Percentiles rank a stretch among this genome's conserved stretches.
Conservation (phyloP, 2,113 vertebrate genomes). For the Paradisaea rubra region DNA sequence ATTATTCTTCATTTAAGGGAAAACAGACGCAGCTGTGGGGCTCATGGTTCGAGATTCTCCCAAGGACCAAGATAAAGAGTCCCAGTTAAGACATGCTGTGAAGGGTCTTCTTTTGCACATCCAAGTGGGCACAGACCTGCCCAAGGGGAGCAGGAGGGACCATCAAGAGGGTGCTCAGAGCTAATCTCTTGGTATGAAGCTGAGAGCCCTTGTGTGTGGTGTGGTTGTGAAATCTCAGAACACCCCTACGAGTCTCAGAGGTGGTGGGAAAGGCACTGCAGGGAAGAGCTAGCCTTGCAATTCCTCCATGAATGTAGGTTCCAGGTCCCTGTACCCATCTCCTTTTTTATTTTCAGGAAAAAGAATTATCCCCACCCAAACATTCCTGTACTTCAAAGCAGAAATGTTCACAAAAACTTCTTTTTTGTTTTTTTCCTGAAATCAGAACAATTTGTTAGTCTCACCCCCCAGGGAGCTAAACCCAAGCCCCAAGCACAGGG, state of each 20-base stretch:
- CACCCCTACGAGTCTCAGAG: accelerated
- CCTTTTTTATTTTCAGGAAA: not conserved
- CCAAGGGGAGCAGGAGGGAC: not conserved
- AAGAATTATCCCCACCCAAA: not conserved
- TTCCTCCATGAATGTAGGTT: accelerated
- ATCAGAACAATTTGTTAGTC: not conserved
- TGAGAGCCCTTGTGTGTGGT: not conserved
- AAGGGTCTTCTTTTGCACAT: not conserved
- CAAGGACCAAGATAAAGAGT: not conserved
- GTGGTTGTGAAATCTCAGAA: not conserved
- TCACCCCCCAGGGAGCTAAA: not conserved
- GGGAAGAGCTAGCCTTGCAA: not conserved
- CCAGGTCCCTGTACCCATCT: not conserved
- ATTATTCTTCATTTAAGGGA: not conserved
- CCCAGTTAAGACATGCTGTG: accelerated
- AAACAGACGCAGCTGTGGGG: not conserved
- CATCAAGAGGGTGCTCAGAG: not conserved
- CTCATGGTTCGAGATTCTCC: not conserved
- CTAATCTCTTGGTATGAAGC: not conserved
- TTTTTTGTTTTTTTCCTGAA: not conserved
- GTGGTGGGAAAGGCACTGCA: not conserved
- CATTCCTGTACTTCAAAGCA: not conserved
- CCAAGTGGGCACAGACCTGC: not conserved
- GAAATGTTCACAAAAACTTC: not conserved
- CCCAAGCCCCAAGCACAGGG: not conserved